phyloP scores from a whole-genome alignment of 53 echinoderm and acorn worm species.

The Henricia sp. region DNA sequence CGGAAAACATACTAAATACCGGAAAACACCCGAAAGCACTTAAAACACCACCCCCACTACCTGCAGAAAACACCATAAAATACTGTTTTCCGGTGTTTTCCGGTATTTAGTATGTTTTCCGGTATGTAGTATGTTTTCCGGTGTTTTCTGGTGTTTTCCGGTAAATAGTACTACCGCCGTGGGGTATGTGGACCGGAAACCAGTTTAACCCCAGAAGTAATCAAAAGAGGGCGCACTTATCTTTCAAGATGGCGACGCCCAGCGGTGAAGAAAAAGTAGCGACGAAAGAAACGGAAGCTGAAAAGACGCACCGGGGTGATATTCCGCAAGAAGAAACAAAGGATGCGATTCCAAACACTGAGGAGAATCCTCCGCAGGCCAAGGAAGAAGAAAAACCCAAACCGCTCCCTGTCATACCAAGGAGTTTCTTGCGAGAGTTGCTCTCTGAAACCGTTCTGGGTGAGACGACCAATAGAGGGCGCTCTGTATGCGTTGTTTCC shows the following conservation, averaged over 20 bases:
- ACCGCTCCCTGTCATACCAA: constrained; percentile 20
- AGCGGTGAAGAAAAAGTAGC: constrained; percentile 16
- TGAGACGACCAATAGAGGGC: constrained; percentile 8
- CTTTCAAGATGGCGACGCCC: constrained; percentile 75
- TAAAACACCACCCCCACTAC: no score
- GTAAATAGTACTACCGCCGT: no score
- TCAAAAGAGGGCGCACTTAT: not conserved
- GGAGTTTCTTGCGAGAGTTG: constrained; percentile 78
- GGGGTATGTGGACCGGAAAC: no score
- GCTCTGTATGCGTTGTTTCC: not conserved
- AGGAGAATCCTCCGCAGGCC: not conserved
- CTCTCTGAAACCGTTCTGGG: constrained; percentile 79
- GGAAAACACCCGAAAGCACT: no score
- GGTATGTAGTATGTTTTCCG: no score
- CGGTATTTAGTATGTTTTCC: no score
- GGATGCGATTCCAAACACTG: not conserved
- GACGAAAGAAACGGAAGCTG: constrained; percentile 19
- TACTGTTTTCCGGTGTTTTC: no score
- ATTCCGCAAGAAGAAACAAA: not conserved
- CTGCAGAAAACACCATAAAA: no score
- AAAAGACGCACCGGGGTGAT: not conserved
- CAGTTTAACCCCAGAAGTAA: no score
- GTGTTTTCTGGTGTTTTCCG: no score
- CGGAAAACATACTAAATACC: no score
- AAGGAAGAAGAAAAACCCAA: constrained; percentile 18